These are phyloP conservation scores for Amazona guildingii DNA, from an alignment of 2,113 vertebrate species.

Conservation along the genomic window DNA sequence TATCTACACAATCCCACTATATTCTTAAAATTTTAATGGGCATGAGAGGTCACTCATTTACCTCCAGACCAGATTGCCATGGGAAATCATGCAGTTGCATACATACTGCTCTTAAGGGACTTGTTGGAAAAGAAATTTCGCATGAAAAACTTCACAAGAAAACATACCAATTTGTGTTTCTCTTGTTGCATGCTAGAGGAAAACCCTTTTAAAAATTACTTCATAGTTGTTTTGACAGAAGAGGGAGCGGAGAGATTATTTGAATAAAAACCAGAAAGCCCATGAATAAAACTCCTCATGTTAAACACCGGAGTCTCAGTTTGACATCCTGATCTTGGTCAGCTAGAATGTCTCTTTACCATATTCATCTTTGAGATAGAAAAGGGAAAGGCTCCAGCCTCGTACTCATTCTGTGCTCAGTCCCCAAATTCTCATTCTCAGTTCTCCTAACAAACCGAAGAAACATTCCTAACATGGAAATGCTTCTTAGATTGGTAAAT, in stretches of 20 bases:
- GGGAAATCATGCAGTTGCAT: neutral
- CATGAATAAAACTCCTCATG: neutral
- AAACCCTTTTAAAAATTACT: neutral
- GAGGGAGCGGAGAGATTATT: neutral
- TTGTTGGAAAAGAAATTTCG: neutral
- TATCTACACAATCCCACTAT: neutral
- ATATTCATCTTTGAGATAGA: neutral
- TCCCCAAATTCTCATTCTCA: neutral
- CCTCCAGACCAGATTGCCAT: neutral
- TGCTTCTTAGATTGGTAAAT: neutral
- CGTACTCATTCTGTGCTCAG: neutral
- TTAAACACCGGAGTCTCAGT: neutral
- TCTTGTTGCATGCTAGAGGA: neutral
- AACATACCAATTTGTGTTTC: neutral
- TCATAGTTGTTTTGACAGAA: neutral
- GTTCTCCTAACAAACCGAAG: neutral
- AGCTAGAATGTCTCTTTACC: neutral
- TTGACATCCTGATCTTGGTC: neutral
- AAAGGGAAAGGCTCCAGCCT: neutral
- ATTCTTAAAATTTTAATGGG: neutral
- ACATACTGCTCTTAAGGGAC: neutral
- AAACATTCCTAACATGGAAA: neutral
- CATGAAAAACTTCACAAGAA: neutral
- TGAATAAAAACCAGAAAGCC: neutral
- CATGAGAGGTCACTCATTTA: neutral